phyloP scores from a whole-genome alignment of 1,140 invertebrate species.

The Lethrus apterus region DNA sequence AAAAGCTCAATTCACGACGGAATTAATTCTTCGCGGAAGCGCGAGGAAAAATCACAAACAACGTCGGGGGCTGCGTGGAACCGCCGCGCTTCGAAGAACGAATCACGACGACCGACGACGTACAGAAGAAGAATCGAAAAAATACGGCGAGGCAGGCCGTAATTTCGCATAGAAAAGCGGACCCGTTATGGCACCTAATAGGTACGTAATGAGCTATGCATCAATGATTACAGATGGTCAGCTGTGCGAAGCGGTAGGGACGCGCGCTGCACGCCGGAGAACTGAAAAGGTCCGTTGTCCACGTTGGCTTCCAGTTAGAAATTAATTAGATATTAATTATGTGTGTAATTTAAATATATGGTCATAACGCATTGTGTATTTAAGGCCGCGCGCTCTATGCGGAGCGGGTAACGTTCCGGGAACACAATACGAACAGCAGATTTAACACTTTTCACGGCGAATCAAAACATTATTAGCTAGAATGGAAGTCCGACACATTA shows the following conservation, averaged over 20 bases:
- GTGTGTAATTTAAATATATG: slow-evolving; percentile 7
- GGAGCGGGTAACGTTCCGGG: background rate
- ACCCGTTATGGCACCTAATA: slow-evolving; percentile 22
- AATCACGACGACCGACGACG: too few species aligned
- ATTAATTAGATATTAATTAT: slow-evolving; percentile 16
- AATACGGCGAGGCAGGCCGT: too few species aligned
- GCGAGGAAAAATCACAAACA: too few species aligned
- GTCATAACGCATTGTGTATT: too few species aligned
- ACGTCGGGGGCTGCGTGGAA: too few species aligned
- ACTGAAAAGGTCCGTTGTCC: background rate
- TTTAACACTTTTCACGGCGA: slow-evolving; percentile 1
- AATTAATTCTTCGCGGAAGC: too few species aligned
- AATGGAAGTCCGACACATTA: too few species aligned
- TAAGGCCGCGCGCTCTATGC: too few species aligned
- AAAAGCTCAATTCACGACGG: too few species aligned
- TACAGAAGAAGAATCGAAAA: too few species aligned
- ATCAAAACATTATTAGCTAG: slow-evolving; percentile 13
- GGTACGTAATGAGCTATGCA: slow-evolving; percentile 24
- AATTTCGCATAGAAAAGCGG: slow-evolving; percentile 22
- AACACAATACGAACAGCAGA: background rate
- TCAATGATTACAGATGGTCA: slow-evolving; percentile 22
- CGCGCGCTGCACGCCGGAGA: background rate
- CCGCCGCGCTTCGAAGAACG: too few species aligned
- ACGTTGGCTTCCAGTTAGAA: slow-evolving; percentile 10
- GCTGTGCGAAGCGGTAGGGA: slow-evolving; percentile 7